Percentiles rank a stretch among this genome's conserved stretches.
phyloP scores from a whole-genome alignment of 2,888 invertebrate genomes.

The Bombyx huttoni region DNA sequence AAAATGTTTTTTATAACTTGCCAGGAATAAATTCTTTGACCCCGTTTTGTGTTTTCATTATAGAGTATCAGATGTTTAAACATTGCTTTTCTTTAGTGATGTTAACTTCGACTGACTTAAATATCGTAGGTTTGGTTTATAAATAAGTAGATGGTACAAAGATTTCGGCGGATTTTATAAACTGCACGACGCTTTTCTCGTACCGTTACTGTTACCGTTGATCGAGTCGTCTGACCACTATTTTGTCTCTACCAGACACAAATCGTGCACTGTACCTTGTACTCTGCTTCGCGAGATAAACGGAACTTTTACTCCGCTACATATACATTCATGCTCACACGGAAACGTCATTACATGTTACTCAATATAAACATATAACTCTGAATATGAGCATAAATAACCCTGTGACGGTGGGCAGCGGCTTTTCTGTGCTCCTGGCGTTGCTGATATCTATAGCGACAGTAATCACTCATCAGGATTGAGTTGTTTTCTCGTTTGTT shows the following conservation, averaged over 20 bases:
- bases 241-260: constrained; percentile 45
- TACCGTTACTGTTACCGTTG: constrained; percentile 68
- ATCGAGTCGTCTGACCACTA: constrained; percentile 62
- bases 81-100: constrained; percentile 25
- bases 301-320: background rate
- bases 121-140: background rate
- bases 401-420: too few relatives aligned
- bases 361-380: too few relatives aligned
- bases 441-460: too few relatives aligned
- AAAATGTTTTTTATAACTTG: constrained; percentile 18
- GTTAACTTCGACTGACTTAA: constrained; percentile 2
- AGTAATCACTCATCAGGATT: too few relatives aligned
- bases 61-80: constrained; percentile 29
- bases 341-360: too few relatives aligned
- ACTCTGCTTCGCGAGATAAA: background rate
- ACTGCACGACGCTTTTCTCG: constrained; percentile 54
- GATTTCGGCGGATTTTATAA: constrained; percentile 36
- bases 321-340: too few relatives aligned
- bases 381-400: too few relatives aligned
- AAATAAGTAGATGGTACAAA: background rate
- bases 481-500: too few relatives aligned
- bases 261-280: constrained; percentile 32
- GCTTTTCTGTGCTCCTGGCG: too few relatives aligned
- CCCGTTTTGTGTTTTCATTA: constrained; percentile 25
- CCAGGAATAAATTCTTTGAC: constrained; percentile 29